Percentiles rank a stretch among this genome's conserved stretches.
Conservation (phyloP, 2,113 vertebrate species). For the Mustelus asterias region DNA sequence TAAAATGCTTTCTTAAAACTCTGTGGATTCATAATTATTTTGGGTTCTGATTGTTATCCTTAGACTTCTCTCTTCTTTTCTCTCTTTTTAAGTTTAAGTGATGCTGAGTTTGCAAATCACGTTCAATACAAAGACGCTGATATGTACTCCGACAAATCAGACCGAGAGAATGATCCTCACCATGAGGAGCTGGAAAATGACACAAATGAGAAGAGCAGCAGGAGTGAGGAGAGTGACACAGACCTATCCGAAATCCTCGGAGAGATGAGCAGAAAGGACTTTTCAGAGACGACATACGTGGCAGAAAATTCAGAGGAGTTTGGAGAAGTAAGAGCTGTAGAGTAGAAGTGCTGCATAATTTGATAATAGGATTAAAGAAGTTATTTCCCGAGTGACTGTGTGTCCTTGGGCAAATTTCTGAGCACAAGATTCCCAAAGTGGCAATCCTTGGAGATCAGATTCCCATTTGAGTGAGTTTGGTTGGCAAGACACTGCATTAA, state of each 20-base stretch:
- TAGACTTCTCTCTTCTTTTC: neutral
- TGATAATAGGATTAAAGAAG: neutral
- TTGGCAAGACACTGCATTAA: neutral
- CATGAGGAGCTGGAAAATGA: conserved; percentile 92
- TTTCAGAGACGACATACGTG: conserved; percentile 79
- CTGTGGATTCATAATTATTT: neutral
- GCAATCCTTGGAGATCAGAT: neutral
- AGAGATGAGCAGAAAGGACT: conserved; percentile 63
- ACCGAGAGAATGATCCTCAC: conserved; percentile 87
- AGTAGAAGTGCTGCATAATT: neutral
- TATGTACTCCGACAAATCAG: conserved; percentile 91
- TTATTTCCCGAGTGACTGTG: neutral
- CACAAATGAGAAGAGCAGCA: conserved; percentile 82
- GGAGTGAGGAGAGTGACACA: conserved; percentile 91
- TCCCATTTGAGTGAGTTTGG: neutral
- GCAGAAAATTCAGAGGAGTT: conserved; percentile 87
- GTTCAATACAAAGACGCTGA: conserved; percentile 84
- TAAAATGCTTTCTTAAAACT: neutral
- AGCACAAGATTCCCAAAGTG: neutral
- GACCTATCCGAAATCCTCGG: conserved; percentile 93
- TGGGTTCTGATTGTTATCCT: neutral
- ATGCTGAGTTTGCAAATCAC: neutral
- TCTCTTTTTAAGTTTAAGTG: neutral
- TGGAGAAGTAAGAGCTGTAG: conserved; percentile 72
- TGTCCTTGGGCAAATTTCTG: neutral